phyloP scores from a whole-genome alignment of 2,888 invertebrate species.

The Drosophila neoperkinsi region DNA sequence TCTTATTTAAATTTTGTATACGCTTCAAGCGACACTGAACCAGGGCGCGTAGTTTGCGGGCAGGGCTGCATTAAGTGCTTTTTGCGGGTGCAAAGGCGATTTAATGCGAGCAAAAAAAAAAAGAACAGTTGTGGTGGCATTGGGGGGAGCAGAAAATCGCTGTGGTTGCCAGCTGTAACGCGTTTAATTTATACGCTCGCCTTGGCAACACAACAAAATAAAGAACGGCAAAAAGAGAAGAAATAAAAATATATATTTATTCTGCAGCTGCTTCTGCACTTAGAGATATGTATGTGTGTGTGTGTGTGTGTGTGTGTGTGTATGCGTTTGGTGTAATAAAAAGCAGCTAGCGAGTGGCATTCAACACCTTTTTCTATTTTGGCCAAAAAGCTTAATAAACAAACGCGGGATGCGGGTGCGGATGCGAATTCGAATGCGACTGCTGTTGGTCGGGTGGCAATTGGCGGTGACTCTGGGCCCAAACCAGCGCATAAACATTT shows the following conservation, averaged over 20 bases:
- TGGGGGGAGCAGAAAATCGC: conserved; percentile 51
- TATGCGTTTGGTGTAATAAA: conserved; percentile 65
- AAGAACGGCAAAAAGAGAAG: conserved; percentile 60
- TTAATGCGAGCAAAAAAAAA: conserved; percentile 55
- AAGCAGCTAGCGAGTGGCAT: conserved; percentile 77
- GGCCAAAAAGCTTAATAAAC: conserved; percentile 77
- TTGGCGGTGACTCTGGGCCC: conserved; percentile 48
- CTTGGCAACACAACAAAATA: conserved; percentile 59
- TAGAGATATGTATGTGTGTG: conserved; percentile 41
- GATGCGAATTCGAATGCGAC: conserved; percentile 40
- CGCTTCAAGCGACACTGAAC: conserved; percentile 52
- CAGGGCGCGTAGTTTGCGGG: conserved; percentile 27
- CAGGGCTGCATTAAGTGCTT: conserved; percentile 75
- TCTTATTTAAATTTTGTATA: conserved; percentile 80
- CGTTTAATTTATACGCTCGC: conserved; percentile 78
- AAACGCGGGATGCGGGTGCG: conserved; percentile 71
- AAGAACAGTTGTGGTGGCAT: background rate
- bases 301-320: conserved; percentile 16
- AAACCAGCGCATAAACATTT: conserved; percentile 78
- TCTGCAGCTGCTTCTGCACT: conserved; percentile 80
- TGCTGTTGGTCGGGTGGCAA: conserved; percentile 22
- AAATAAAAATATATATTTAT: conserved; percentile 81
- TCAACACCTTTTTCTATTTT: conserved; percentile 77
- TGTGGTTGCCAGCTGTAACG: conserved; percentile 80
- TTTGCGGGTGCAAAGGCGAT: conserved; percentile 73